Base-by-base conservation (phyloP, 2,888 invertebrate species). In the Andricus quercusramuli region DNA sequence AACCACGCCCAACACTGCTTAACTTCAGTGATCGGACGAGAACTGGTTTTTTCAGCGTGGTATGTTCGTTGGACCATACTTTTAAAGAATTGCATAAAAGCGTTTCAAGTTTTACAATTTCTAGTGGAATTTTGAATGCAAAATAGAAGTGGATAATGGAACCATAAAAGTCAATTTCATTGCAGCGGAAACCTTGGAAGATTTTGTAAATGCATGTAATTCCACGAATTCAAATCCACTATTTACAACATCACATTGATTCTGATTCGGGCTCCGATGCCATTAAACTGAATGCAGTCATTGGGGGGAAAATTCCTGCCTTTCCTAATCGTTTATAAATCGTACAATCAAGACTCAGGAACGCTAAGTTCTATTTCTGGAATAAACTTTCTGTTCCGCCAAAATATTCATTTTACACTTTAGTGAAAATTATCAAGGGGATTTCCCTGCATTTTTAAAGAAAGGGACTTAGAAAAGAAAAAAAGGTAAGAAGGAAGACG, bases 141-240 rank as follows among this genome's bases (percentile, higher is more conserved):
- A 59, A 59, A 22, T 59, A 22, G 9, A 22, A 59, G 56, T 59
- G 20, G 9, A n/a, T n/a, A 22, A 59, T 59, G 56, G 56, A 22
- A 22, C n/a, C n/a, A 59, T 22, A 22, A 22, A 59, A 59, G 20
- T 11, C n/a, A 59, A 9, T 11, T 59, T 59, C 3, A 59, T 59
- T 4, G 56, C 11, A 13, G 4, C 22, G 22, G 11, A 29, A 13
- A 15, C 15, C 25, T 64, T 64, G 29, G 20, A 56, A 32, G 56
- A n/a, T 32, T 11, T 56, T 2, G 3, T 11, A 74, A 74, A 29
- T 29, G 25, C 68, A 44, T 29, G 29, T 56, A 25, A 51, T 74
- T 74, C 15, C n/a, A 37, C n/a, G 32, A 74, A 51, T 74, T 74
- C n/a, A 74, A 74, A 56, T 74, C 32, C 25, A 37, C 67, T 67